These are phyloP conservation scores for Micrastur ruficollis DNA, from an alignment of 2,797 vertebrate species.

Conservation along the genomic window DNA sequence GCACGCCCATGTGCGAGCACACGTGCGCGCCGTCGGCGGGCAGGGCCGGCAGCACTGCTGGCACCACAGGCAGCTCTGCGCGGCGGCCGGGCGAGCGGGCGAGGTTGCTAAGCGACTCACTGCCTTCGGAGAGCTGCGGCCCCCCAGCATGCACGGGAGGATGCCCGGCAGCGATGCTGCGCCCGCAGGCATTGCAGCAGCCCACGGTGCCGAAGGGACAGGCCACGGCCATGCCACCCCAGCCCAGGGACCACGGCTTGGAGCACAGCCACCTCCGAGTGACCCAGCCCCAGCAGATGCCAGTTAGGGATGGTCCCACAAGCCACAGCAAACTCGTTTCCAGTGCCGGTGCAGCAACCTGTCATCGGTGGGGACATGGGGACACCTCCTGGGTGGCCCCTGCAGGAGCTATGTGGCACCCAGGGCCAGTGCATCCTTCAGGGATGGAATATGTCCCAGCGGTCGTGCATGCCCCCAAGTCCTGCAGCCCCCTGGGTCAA, in stretches of 20 bases:
- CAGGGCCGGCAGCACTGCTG: neutral
- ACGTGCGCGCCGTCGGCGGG: neutral
- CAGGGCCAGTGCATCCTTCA: neutral
- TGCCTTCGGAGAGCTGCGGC: neutral
- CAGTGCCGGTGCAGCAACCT: neutral
- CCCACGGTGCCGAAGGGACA: rapidly evolving
- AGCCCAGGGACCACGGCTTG: rapidly evolving
- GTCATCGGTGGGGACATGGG: rapidly evolving
- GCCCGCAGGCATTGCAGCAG: neutral
- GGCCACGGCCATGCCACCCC: neutral
- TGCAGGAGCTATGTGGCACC: neutral
- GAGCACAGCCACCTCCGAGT: neutral
- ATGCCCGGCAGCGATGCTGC: neutral
- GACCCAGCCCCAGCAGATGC: rapidly evolving
- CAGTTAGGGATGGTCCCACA: rapidly evolving
- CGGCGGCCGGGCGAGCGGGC: neutral
- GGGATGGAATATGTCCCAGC: neutral
- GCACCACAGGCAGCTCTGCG: neutral
- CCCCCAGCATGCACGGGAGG: neutral
- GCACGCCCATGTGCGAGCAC: neutral
- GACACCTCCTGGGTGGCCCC: neutral
- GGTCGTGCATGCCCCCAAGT: neutral
- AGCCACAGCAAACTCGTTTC: neutral
- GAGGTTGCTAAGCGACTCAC: conserved; percentile 47
- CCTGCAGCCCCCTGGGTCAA: neutral